Conservation (phyloP, 64 coral and sea anemone genomes). For the Dendronephthya gigantea region DNA sequence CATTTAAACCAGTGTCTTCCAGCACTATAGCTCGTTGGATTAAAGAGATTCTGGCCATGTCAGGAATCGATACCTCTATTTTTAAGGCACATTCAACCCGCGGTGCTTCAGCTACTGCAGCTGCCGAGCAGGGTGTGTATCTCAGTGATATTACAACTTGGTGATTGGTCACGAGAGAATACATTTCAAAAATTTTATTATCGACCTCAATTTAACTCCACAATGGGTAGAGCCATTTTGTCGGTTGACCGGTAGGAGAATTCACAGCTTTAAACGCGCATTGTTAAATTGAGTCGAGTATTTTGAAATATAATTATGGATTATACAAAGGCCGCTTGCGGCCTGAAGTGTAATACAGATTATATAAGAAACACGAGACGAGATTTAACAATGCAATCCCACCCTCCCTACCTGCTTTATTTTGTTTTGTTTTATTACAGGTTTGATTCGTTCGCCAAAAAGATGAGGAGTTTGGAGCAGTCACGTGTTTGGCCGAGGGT, state of each 20-base stretch:
- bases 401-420: not conserved
- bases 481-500: not conserved
- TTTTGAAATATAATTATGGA: not conserved
- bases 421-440: not conserved
- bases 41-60: not conserved
- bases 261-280: conserved; percentile 30
- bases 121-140: not conserved
- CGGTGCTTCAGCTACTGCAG: not conserved
- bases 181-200: conserved; percentile 24
- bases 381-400: conserved; percentile 22
- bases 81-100: conserved; percentile 7
- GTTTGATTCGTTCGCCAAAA: not conserved
- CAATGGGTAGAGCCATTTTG: not conserved
- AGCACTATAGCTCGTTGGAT: conserved; percentile 14
- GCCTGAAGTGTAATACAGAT: conserved; percentile 16
- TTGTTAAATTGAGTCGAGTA: not conserved
- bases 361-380: conserved; percentile 20
- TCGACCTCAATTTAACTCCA: conserved; percentile 15
- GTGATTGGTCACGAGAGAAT: not conserved
- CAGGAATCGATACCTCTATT: not conserved
- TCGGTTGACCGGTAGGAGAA: not conserved
- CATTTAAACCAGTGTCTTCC: conserved; percentile 23
- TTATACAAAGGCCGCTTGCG: conserved; percentile 21
- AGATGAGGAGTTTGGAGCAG: not conserved
- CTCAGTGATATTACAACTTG: not conserved